Evolutionary conservation across 2,797 vertebrate genomes (phyloP).

Genomic region (Kryptolebias ocellatus): DNA sequence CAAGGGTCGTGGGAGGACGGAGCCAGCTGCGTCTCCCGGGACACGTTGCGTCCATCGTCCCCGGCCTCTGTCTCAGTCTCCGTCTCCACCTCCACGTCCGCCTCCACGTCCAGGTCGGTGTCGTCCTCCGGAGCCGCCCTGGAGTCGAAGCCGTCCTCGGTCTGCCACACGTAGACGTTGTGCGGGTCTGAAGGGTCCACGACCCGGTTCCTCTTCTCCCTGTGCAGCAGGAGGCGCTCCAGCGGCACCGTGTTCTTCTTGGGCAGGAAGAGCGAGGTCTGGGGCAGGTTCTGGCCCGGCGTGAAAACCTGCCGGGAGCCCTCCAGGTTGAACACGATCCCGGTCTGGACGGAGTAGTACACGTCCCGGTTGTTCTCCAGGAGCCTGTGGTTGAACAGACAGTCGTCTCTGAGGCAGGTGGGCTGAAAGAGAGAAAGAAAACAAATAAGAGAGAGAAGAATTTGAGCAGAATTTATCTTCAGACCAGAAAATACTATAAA

Average conservation of each 20-base stretch:
- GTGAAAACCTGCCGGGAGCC: conserved; percentile 84
- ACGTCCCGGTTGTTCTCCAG: conserved; percentile 93
- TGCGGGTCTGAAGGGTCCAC: conserved; percentile 76
- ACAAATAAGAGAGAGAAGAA: background rate
- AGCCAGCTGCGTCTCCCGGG: conserved; percentile 70
- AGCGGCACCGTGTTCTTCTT: conserved; percentile 91
- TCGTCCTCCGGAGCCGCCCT: conserved; percentile 73
- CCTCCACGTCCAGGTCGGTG: conserved; percentile 59
- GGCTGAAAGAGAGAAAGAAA: conserved; percentile 70
- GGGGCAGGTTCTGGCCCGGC: conserved; percentile 86
- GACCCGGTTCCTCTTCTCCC: conserved; percentile 85
- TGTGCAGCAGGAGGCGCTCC: conserved; percentile 84
- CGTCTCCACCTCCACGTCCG: conserved; percentile 61
- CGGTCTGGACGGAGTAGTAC: conserved; percentile 87
- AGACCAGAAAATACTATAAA: background rate
- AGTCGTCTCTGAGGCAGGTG: conserved; percentile 85
- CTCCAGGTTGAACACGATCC: conserved; percentile 89
- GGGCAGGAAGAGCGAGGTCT: conserved; percentile 90
- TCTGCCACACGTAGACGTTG: conserved; percentile 45
- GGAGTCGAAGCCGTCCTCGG: conserved; percentile 79
- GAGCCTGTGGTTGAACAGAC: conserved; percentile 88
- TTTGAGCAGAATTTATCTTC: background rate
- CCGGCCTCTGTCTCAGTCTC: conserved; percentile 64
- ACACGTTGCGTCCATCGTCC: conserved; percentile 71
- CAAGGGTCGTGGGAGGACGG: conserved; percentile 80